Conservation (phyloP, 2,797 vertebrate genomes). For the Babyrousa celebensis region DNA sequence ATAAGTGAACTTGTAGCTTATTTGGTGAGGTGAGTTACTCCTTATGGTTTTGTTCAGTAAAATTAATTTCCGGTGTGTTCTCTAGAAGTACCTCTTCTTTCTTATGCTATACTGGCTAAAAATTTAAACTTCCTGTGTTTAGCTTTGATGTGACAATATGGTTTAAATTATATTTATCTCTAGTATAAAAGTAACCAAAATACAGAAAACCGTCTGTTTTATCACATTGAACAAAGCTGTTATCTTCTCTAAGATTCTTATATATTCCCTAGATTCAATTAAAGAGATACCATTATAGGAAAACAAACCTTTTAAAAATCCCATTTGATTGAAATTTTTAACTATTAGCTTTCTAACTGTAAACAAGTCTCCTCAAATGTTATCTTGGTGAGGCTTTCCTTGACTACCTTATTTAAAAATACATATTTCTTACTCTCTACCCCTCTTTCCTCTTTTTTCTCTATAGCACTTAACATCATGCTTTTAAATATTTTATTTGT, state of each 20-base stretch:
- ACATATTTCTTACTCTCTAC: neutral
- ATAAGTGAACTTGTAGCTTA: slow-evolving; percentile 96
- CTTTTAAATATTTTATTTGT: slow-evolving; percentile 24
- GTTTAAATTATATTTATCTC: slow-evolving; percentile 50
- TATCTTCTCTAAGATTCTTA: slow-evolving; percentile 55
- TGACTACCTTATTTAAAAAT: slow-evolving; percentile 44
- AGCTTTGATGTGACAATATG: neutral
- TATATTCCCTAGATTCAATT: too few species aligned
- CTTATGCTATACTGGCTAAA: slow-evolving; percentile 46
- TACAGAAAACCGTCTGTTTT: slow-evolving; percentile 66
- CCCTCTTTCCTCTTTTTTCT: slow-evolving; percentile 18
- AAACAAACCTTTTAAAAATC: slow-evolving; percentile 60
- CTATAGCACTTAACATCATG: neutral
- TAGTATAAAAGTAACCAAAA: slow-evolving; percentile 50
- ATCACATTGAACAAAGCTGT: slow-evolving; percentile 49
- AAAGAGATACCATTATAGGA: neutral
- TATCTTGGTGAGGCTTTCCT: slow-evolving; percentile 42
- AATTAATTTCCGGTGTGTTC: slow-evolving; percentile 53
- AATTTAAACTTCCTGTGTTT: slow-evolving; percentile 44
- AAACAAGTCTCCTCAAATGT: slow-evolving; percentile 7
- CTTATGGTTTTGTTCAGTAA: slow-evolving; percentile 59
- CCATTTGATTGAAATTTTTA: slow-evolving; percentile 49
- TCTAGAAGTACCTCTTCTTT: slow-evolving; percentile 34
- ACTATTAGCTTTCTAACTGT: neutral
- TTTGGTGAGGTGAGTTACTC: slow-evolving; percentile 94